phyloP scores from a whole-genome alignment of 2,113 vertebrate genomes.

The Lonchura striata region DNA sequence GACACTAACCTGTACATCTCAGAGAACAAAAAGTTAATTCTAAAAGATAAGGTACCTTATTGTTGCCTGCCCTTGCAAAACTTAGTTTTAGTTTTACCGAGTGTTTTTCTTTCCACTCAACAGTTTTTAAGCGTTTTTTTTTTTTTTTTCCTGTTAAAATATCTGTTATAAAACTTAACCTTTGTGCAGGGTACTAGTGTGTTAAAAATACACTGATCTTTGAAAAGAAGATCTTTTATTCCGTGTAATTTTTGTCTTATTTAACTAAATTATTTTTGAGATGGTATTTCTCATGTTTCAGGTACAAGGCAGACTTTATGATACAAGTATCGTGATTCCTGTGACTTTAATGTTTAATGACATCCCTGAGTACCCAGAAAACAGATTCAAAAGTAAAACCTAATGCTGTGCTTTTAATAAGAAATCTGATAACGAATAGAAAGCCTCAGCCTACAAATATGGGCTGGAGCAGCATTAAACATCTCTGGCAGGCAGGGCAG shows the following conservation, averaged over 20 bases:
- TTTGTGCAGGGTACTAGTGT: not conserved
- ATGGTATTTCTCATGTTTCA: not conserved
- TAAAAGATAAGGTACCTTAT: not conserved
- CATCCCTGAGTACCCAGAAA: not conserved
- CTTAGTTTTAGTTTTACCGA: not conserved
- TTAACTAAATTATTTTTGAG: not conserved
- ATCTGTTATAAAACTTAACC: not conserved
- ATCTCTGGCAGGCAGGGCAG: not conserved
- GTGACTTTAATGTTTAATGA: not conserved
- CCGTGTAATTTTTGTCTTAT: not conserved
- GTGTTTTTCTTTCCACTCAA: not conserved
- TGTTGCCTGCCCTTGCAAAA: not conserved
- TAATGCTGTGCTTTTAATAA: not conserved
- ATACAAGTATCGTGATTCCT: not conserved
- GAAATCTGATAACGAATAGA: not conserved
- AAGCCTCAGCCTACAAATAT: not conserved
- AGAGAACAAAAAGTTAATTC: not conserved
- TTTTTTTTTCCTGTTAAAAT: fast-evolving
- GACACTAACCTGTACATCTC: not conserved
- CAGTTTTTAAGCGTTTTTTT: not conserved
- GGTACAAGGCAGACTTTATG: not conserved
- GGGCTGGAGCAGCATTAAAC: not conserved
- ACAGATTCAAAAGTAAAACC: not conserved
- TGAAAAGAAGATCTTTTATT: not conserved
- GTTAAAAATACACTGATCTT: not conserved